phyloP scores from a whole-genome alignment of 2,888 invertebrate genomes.

The Mesochorus sp. region DNA sequence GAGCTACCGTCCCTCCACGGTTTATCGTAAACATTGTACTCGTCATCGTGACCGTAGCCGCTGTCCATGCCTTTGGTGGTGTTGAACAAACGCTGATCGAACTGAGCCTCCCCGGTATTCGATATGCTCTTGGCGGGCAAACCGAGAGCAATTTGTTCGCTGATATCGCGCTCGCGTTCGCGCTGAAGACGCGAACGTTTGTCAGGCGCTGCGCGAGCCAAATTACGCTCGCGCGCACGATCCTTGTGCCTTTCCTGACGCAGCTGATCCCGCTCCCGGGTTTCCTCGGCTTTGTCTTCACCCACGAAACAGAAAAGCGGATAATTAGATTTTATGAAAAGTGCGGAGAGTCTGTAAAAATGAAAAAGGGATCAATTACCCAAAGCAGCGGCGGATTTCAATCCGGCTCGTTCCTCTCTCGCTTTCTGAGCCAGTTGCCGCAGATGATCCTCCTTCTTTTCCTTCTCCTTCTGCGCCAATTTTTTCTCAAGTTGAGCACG shows the following conservation, averaged over 20 bases:
- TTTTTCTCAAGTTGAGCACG: conserved; percentile 97
- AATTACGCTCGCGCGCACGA: conserved; percentile 94
- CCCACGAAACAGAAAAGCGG: too few relatives aligned
- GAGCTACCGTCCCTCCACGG: conserved; percentile 97
- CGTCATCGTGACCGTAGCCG: conserved; percentile 98
- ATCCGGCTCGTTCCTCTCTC: conserved; percentile 96
- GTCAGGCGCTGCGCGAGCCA: conserved; percentile 96
- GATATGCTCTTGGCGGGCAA: conserved; percentile 91
- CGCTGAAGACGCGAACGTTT: conserved; percentile 94
- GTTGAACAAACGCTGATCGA: conserved; percentile 98
- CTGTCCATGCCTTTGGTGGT: conserved; percentile 96
- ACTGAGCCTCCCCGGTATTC: conserved; percentile 90
- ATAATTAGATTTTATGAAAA: conserved; percentile 17
- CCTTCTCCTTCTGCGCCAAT: conserved; percentile 98
- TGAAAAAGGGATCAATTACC: conserved; percentile 67
- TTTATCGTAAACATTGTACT: conserved; percentile 98
- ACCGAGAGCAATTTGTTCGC: conserved; percentile 98
- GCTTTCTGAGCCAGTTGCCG: conserved; percentile 97
- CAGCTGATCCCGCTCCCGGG: conserved; percentile 92
- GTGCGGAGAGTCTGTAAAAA: not conserved
- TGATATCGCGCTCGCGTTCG: conserved; percentile 97
- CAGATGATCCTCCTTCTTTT: conserved; percentile 97
- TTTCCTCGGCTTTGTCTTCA: conserved; percentile 88
- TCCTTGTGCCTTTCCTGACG: conserved; percentile 95
- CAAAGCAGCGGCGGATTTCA: conserved; percentile 83